phyloP scores from a whole-genome alignment of 2,113 vertebrate genomes.

The Salvelinus namaycush region DNA sequence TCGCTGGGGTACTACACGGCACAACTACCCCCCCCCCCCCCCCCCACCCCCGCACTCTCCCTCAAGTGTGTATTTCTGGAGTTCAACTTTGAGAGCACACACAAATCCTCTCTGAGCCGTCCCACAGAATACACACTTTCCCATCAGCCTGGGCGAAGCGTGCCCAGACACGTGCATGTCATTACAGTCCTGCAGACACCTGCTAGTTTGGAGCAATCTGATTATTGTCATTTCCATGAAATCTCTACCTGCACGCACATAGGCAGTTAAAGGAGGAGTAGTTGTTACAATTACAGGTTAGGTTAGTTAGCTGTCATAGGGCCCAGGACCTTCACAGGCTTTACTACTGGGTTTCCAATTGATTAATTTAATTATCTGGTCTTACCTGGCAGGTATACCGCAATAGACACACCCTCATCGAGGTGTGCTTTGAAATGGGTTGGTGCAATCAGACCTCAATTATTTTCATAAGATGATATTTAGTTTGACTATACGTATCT shows the following conservation, averaged over 20 bases:
- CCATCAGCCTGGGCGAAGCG: conserved; percentile 46
- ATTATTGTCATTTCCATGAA: conserved; percentile 28
- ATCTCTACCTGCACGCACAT: conserved; percentile 42
- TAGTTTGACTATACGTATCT: too few relatives aligned
- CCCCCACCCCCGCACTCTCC: neutral
- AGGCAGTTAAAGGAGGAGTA: conserved; percentile 13
- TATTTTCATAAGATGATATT: too few relatives aligned
- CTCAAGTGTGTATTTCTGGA: conserved; percentile 14
- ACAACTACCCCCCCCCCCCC: conserved; percentile 21
- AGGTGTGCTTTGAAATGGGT: neutral
- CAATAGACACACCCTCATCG: too few relatives aligned
- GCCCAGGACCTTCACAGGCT: neutral
- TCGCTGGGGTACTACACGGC: conserved; percentile 31
- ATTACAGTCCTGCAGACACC: conserved; percentile 58
- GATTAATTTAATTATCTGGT: neutral
- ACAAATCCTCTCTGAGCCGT: conserved; percentile 55
- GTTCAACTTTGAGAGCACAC: conserved; percentile 35
- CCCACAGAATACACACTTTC: conserved; percentile 47
- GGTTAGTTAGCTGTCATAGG: neutral
- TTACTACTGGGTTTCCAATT: neutral
- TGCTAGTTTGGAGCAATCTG: conserved; percentile 41
- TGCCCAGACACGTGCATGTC: conserved; percentile 57
- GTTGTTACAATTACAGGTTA: neutral
- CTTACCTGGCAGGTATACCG: neutral
- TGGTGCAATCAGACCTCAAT: too few relatives aligned